Base-by-base conservation (phyloP, 2,113 vertebrate species). In the Nycticebus coucang region DNA sequence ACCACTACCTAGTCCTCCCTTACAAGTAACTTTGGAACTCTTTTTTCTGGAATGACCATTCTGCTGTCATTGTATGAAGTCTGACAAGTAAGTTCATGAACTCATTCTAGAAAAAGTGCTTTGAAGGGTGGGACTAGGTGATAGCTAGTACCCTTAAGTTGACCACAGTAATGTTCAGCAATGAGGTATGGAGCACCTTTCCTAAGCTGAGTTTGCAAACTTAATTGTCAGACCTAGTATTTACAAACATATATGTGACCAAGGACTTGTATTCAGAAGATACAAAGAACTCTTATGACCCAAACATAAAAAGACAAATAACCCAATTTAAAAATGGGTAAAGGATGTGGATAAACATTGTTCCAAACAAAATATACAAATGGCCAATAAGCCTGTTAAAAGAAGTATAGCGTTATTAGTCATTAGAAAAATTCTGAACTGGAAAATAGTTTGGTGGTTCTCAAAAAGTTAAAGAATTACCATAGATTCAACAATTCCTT, bases 391-490 rank as follows among this genome's bases (percentile, higher is more conserved):
- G 71, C 21, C 45, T 7, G 41, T 0, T 2, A 66, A 90, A 93
- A 59, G 22, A 79, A 66, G 24, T 9, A 74, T 74, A 45, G 72
- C 18, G 37, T 74, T 45, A 66, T 89, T 24, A 86, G 24, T 81
- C 80, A 66, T 90, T 66, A 37, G 30, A 62, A 85, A 7, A 80
- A 93, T 66, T 17, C 35, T 80, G 72, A 89, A 55, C n/a, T 28
- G 19, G 37, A 84, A 93, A 71, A 78, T 4, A 84, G 45, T 92
- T 33, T 78, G 69, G 37, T n/a, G 89, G n/a, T 78, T 84, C 71
- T 69, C 78, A 89, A 78, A 92, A 71, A 41, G 9, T 77, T 84
- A 78, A 64, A 79, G 78, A 95, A 83, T 88, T 55, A 60, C 33
- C 5, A 35, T 75, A 92, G 9, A 77, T 69, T 24, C 62, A 84